Evolutionary conservation across 1,140 invertebrate species (phyloP), one percentile per base, ranked within the genome.

Genomic region (Eumeta japonica): DNA sequence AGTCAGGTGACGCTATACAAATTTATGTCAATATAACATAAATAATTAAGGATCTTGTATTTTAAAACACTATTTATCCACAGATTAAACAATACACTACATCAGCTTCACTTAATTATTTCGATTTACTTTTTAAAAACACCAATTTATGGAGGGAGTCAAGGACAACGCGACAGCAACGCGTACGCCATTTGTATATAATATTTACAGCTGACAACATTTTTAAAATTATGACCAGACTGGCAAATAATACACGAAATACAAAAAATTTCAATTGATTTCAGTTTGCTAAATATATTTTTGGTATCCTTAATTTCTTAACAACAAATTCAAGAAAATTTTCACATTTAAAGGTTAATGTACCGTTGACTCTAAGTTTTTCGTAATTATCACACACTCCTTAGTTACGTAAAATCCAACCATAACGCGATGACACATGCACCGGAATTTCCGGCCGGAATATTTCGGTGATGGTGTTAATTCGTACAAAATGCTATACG

Each of bases 1-100:
- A 59, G 72, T 73, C 65, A 74, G 67, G 71, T 73, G 70, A 77
- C 68, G 74, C 74, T 74, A 62, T 48, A 52, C 55, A 50, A 56
- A 50, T 54, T 67, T 48, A 42, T 43, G 47, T 50, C 44, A 48
- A 48, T 43, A 55, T 46, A 29, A 15, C 20, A 30, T 17, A 20
- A 20, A 35, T 14, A 31, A 35, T 27, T 35, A 35, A 17, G 27
- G 20, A 20, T 20, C 41, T 18, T 45, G 52, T 43, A 39, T 14
- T 38, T 41, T 43, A 46, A 42, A 43, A 45, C 46, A 48, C 34
- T 33, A 16, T 12, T 33, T 31, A 42, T 27, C 19, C 9, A 17
- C 2, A 9, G 10, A 31, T 37, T 28, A 37, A 20, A 31, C 33
- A 41, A 18, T 27, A 19, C 34, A 35, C n/a, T n/a, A n/a, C n/a